phyloP scores from a whole-genome alignment of 2,113 vertebrate species.

The Scatophagus argus region DNA sequence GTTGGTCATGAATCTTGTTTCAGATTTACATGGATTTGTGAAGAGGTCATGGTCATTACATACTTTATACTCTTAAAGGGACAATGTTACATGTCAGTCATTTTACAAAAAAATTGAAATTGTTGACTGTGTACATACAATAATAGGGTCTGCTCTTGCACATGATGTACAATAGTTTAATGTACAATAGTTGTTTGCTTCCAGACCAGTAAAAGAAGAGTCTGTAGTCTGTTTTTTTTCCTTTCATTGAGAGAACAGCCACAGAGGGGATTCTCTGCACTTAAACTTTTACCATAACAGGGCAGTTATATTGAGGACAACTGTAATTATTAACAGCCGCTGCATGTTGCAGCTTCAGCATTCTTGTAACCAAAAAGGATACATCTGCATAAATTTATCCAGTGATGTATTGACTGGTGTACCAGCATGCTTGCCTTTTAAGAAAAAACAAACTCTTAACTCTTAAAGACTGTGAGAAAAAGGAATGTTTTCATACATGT shows the following conservation, averaged over 20 bases:
- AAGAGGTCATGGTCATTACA: not conserved
- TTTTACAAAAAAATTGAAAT: no score
- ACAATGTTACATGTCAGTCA: not conserved
- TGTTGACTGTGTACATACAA: not conserved
- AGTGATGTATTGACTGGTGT: slow-evolving; percentile 22
- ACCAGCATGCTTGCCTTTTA: slow-evolving; percentile 14
- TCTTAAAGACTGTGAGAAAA: not conserved
- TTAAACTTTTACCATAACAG: slow-evolving; percentile 31
- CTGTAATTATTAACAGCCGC: slow-evolving; percentile 42
- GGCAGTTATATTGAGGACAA: slow-evolving; percentile 4
- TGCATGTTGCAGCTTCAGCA: slow-evolving; percentile 39
- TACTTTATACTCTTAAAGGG: not conserved
- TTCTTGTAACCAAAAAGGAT: slow-evolving; percentile 30
- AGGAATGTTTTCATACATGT: not conserved
- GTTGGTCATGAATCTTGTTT: not conserved
- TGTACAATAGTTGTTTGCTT: not conserved
- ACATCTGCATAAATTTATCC: slow-evolving; percentile 29
- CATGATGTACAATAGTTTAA: not conserved
- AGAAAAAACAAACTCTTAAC: no score
- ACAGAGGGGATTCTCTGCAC: slow-evolving; percentile 1
- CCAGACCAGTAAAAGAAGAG: not conserved
- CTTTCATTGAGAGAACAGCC: not conserved
- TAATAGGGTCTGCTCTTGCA: not conserved
- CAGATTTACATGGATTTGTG: not conserved
- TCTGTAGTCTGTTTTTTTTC: slow-evolving; percentile 1